Percentiles rank a stretch among this genome's conserved stretches.
phyloP scores from a whole-genome alignment of 1,140 invertebrate genomes.

The Aphelenchoides avenae region DNA sequence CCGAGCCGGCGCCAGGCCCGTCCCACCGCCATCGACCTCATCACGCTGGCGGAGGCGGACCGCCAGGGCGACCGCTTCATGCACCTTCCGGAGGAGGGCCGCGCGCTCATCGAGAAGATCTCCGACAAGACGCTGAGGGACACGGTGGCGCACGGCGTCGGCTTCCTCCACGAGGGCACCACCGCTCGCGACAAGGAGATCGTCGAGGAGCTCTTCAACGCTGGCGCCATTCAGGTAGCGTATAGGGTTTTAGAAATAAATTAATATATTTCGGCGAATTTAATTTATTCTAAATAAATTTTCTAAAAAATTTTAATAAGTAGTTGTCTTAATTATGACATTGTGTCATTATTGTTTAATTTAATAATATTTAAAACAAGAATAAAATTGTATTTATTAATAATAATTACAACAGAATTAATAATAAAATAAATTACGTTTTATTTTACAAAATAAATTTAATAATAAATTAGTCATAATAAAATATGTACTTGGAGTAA shows the following conservation, averaged over 20 bases:
- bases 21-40: slow-evolving; percentile 85
- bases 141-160: slow-evolving; percentile 84
- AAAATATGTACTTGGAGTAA: slow-evolving; percentile 27
- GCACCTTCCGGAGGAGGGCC: slow-evolving; percentile 74
- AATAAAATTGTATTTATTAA: too few species aligned
- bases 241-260: too few species aligned
- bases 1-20: slow-evolving; percentile 86
- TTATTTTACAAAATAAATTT: too few species aligned
- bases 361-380: too few species aligned
- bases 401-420: too few species aligned
- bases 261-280: too few species aligned
- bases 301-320: too few species aligned
- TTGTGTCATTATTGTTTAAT: too few species aligned
- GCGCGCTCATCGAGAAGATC: slow-evolving; percentile 78
- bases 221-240: slow-evolving; percentile 77
- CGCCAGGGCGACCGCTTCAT: slow-evolving; percentile 78
- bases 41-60: slow-evolving; percentile 86
- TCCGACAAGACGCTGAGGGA: slow-evolving; percentile 72
- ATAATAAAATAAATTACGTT: too few species aligned
- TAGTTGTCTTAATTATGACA: too few species aligned
- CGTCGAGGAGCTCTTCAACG: slow-evolving; percentile 86
- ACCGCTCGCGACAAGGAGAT: slow-evolving; percentile 75
- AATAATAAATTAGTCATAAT: too few species aligned
- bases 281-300: too few species aligned
- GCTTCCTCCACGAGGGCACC: slow-evolving; percentile 92